Percentiles rank a stretch among this genome's conserved stretches.
Evolutionary conservation across 2,113 vertebrate genomes (phyloP).

Genomic region (Notarius lentiginosus): DNA sequence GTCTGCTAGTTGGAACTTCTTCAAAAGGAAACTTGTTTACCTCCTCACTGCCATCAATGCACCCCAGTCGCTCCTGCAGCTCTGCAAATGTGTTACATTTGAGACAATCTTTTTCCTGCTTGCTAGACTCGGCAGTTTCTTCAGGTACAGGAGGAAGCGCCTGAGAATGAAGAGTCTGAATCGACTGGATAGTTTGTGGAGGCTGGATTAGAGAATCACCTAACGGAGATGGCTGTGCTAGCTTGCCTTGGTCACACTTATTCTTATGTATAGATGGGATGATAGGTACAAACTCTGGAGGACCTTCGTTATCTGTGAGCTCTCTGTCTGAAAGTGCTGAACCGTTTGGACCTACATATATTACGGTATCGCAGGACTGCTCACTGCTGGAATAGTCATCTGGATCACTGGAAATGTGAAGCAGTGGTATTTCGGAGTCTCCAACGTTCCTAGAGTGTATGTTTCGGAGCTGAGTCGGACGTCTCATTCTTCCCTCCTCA

Average conservation of each 20-base stretch:
- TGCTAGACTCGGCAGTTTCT: conserved; percentile 74
- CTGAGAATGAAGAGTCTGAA: conserved; percentile 64
- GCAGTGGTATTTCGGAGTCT: conserved; percentile 83
- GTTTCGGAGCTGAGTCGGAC: conserved; percentile 91
- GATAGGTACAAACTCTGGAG: conserved; percentile 94
- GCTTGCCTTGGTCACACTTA: conserved; percentile 67
- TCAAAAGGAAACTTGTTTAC: conserved; percentile 86
- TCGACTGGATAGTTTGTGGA: conserved; percentile 43
- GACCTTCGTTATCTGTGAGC: conserved; percentile 94
- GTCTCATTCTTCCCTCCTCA: conserved; percentile 94
- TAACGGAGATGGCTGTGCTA: conserved; percentile 37
- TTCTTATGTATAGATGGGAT: conserved; percentile 87
- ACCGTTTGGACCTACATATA: conserved; percentile 94
- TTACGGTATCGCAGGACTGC: conserved; percentile 97
- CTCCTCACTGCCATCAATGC: conserved; percentile 97
- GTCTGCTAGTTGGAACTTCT: conserved; percentile 76
- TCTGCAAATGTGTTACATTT: conserved; percentile 99
- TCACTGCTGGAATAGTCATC: conserved; percentile 98
- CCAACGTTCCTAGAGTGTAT: conserved; percentile 83
- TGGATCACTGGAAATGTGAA: conserved; percentile 88
- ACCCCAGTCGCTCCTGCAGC: conserved; percentile 93
- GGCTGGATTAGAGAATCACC: conserved; percentile 46
- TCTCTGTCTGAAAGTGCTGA: conserved; percentile 93
- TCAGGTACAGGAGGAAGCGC: conserved; percentile 69
- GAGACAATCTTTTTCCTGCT: conserved; percentile 84